These are phyloP conservation scores for Trogon surrucura DNA, from an alignment of 2,113 vertebrate genomes.

Conservation along the genomic window DNA sequence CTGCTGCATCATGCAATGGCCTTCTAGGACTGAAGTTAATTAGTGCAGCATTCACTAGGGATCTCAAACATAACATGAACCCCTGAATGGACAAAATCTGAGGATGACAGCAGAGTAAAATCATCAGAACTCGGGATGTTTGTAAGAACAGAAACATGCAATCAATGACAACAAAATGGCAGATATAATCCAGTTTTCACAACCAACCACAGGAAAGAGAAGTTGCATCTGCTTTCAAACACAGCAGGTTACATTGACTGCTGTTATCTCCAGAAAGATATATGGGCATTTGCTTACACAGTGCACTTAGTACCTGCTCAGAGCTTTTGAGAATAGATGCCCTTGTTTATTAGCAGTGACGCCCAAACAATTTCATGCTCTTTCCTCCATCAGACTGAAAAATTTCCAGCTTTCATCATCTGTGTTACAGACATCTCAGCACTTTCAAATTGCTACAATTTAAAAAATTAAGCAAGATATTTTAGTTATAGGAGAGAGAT, in stretches of 20 bases:
- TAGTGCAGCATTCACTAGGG: neutral
- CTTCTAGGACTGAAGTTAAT: neutral
- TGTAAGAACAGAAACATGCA: neutral
- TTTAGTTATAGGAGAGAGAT: neutral
- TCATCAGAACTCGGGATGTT: neutral
- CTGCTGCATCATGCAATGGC: neutral
- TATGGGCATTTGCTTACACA: neutral
- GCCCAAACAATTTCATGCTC: neutral
- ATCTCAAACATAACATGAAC: neutral
- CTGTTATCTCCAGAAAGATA: neutral
- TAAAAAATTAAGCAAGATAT: neutral
- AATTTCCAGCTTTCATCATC: neutral
- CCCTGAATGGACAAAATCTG: neutral
- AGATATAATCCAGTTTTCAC: neutral
- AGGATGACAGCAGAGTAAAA: neutral
- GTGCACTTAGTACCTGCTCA: neutral
- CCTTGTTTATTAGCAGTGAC: neutral
- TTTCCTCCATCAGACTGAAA: neutral
- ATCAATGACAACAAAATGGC: neutral
- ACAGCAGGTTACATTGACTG: neutral
- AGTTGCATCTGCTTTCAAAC: neutral
- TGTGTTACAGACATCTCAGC: neutral
- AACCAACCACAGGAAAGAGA: neutral
- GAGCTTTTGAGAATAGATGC: neutral
- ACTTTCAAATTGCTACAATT: neutral